A percentile compares a stretch with the other conserved stretches of the same genome.
phyloP scores from a whole-genome alignment of 2,888 invertebrate species.

The Podabrus alpinus region DNA sequence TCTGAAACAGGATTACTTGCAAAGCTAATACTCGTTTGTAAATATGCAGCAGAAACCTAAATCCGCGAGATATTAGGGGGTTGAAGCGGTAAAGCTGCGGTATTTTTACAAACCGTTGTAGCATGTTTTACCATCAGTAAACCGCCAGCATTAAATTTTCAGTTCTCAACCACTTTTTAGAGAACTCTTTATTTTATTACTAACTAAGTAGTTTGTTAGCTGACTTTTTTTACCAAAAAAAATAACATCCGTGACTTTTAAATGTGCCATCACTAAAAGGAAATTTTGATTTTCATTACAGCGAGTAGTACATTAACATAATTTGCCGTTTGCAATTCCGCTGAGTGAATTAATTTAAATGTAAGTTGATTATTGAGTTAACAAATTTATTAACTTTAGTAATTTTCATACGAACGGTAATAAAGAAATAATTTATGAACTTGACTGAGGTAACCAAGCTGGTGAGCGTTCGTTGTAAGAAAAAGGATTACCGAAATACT shows the following conservation, averaged over 20 bases:
- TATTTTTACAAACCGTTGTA: conserved; percentile 30
- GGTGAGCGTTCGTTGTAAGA: neutral
- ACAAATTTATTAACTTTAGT: neutral
- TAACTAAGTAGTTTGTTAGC: neutral
- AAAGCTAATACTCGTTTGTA: conserved; percentile 10
- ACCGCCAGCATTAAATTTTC: conserved; percentile 29
- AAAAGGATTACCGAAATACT: neutral
- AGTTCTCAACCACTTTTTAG: conserved; percentile 18
- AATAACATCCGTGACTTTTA: neutral
- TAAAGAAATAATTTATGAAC: neutral
- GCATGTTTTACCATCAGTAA: conserved; percentile 26
- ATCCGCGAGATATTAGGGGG: conserved; percentile 20
- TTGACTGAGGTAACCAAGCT: neutral
- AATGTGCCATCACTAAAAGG: neutral
- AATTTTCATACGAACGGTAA: neutral
- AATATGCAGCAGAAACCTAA: conserved; percentile 15
- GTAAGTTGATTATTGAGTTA: neutral
- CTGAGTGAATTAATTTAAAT: neutral
- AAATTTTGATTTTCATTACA: neutral
- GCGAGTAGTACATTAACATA: neutral
- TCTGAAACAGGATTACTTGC: neutral
- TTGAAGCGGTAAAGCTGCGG: conserved; percentile 25
- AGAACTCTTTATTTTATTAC: neutral
- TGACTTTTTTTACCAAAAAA: conserved; percentile 13
- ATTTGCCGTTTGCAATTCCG: neutral